Evolutionary conservation across 1,140 invertebrate species (phyloP), one percentile per base, ranked within the genome.

Genomic region (Caerostris extrusa): DNA sequence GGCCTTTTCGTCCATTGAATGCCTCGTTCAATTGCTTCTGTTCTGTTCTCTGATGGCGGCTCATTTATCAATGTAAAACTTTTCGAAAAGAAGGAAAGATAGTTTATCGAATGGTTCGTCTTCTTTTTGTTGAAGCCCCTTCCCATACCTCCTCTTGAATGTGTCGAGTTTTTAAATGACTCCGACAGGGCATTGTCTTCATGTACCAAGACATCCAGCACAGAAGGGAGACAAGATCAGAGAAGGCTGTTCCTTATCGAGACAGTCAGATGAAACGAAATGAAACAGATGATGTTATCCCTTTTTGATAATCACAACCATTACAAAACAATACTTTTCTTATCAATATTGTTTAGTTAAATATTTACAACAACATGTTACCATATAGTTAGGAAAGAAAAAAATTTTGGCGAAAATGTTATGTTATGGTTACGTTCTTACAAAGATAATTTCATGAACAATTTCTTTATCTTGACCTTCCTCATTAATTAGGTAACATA

Each of bases 11-110:
- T 85, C 82, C 56, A 85, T 53, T 14, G 82, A 85, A 85, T 85
- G 56, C 82, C 57, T 58, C 53, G 56, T 85, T 85, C 82, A 85
- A 85, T 85, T 85, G 82, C 34, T 34, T 34, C 34, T 34, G 34
- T 34, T 34, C 82, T 56, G 56, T 10, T 56, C 19, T 53, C 50
- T 55, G 57, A 85, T 85, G 55, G 82, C 53, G 56, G 53, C 82
- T 58, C 82, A 85, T 85, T 85, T 85, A 85, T 85, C 82, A 85
- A 85, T 85, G 82, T 85, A 85, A 85, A 85, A 85, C 53, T 85
- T 85, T 19, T n/a, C 12, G 17, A 55, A 85, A 57, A 17, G 50
- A 14, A 19, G 19, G 19, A n/a, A 7, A 58, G 82, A 56, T 85
- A 85, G 82, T 85, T 85, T 85, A 85, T 85, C 82, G 82, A 85